These are phyloP conservation scores for Electrona antarctica DNA, from an alignment of 2,113 vertebrate species.

Conservation along the genomic window DNA sequence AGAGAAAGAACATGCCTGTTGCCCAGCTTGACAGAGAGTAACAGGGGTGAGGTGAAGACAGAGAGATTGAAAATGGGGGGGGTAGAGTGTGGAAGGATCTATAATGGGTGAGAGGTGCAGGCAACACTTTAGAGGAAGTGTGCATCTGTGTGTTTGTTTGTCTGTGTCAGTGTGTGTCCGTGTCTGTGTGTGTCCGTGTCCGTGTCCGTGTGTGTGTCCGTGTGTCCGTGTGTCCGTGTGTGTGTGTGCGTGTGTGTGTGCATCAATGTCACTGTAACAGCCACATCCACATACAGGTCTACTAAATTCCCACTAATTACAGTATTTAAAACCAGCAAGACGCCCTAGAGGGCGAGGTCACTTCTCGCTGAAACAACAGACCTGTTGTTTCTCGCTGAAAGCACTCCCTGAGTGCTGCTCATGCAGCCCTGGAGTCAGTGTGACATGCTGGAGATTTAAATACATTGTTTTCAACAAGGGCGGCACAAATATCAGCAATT, in stretches of 20 bases:
- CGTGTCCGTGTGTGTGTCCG: no score
- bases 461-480: no score
- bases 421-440: no score
- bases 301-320: constrained; percentile 34
- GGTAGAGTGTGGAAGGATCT: constrained; percentile 8
- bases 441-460: no score
- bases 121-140: constrained; percentile 8
- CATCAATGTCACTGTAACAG: not conserved
- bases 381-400: no score
- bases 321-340: no score
- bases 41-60: constrained; percentile 2
- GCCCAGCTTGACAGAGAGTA: not conserved
- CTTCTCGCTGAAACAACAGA: no score
- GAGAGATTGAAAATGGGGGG: not conserved
- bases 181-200: not conserved
- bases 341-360: no score
- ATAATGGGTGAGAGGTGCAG: constrained; percentile 7
- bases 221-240: not conserved
- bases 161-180: not conserved
- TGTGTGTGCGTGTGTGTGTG: not conserved
- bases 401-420: no score
- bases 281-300: not conserved
- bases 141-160: not conserved
- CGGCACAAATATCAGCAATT: no score
- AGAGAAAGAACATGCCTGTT: constrained; percentile 6